Evolutionary conservation across 2,888 invertebrate species (phyloP).

Genomic region (Diarsia rubi): DNA sequence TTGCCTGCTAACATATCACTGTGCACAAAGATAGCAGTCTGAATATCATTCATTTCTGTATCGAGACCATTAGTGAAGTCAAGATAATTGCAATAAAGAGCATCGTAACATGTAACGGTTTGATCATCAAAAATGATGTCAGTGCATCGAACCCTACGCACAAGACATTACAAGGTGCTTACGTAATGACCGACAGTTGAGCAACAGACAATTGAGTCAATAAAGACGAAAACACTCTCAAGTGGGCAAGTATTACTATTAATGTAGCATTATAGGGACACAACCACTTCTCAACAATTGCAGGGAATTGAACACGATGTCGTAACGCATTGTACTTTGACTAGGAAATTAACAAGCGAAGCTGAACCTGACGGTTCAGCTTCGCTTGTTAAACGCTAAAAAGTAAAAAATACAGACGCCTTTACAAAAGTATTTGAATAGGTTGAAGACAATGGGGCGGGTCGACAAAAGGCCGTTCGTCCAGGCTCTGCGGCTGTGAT

Average conservation of each 20-base stretch:
- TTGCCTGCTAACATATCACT: slow-evolving; percentile 20
- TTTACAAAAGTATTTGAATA: slow-evolving; percentile 82
- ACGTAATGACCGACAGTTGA: slow-evolving; percentile 83
- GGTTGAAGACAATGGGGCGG: slow-evolving; percentile 83
- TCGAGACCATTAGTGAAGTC: slow-evolving; percentile 37
- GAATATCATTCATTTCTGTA: slow-evolving; percentile 25
- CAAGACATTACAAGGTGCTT: slow-evolving; percentile 81
- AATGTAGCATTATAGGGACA: slow-evolving; percentile 82
- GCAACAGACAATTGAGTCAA: slow-evolving; percentile 88
- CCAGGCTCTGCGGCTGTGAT: slow-evolving; percentile 80
- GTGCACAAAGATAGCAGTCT: slow-evolving; percentile 11
- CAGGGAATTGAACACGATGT: slow-evolving; percentile 67
- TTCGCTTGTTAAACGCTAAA: too few relatives aligned
- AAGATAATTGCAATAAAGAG: slow-evolving; percentile 44
- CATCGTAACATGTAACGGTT: slow-evolving; percentile 50
- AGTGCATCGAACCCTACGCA: slow-evolving; percentile 82
- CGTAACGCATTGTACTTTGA: slow-evolving; percentile 68
- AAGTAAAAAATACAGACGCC: slow-evolving; percentile 75
- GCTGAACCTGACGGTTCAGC: slow-evolving; percentile 73
- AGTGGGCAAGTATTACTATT: slow-evolving; percentile 82
- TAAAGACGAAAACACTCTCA: slow-evolving; percentile 85
- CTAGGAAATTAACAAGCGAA: slow-evolving; percentile 70
- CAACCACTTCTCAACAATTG: slow-evolving; percentile 72
- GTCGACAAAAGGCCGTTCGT: slow-evolving; percentile 83
- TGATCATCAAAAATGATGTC: slow-evolving; percentile 71